Base-by-base conservation (phyloP, 2,113 vertebrate genomes). In the Entelurus aequoreus region DNA sequence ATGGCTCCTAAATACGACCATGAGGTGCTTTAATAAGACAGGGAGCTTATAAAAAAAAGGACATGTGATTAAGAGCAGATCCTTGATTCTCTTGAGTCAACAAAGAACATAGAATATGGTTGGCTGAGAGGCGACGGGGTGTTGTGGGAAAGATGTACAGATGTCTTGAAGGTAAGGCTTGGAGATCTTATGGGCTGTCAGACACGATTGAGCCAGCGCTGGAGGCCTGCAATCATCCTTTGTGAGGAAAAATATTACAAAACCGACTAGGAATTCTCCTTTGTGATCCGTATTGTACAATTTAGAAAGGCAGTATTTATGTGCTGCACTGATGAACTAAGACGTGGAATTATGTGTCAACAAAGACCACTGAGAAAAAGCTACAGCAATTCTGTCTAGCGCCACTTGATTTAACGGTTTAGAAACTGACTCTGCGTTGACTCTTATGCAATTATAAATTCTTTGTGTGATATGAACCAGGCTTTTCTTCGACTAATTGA, bases 31-130 rank as follows among this genome's bases (percentile, higher is more conserved):
- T 86, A 87, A 87, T 90, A 84, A 88, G 80, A 80, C 78, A 81
- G 63, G 68, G 75, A 80, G 78, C 78, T 84, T 87, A 86, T 85
- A 46, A 46, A 71, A 46, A 71, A 81, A 85, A 52, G 69, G 78
- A 84, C 49, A 38, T 66, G 69, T 87, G 88, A 90, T 89, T 82
- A 88, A 88, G 81, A 87, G 81, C 86, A 88, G 86, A 86, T 82
- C 78, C 60, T 49, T 72, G 54, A 75, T 75, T 63, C 71, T 70
- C 72, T 71, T 71, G 72, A 78, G 78, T 81, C 72, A 71, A 49
- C 53, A 70, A 71, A 61, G 63, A 86, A 56, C 47, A 67, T 63
- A 62, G 75, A 67, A 71, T 74, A 60, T 60, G 12, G 60, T 72
- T 60, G 14, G n/a, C 60, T 54, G 66, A 62, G 42, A 19, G 44